phyloP scores from a whole-genome alignment of 2,797 vertebrate species.

The Rhinoraja longicauda region DNA sequence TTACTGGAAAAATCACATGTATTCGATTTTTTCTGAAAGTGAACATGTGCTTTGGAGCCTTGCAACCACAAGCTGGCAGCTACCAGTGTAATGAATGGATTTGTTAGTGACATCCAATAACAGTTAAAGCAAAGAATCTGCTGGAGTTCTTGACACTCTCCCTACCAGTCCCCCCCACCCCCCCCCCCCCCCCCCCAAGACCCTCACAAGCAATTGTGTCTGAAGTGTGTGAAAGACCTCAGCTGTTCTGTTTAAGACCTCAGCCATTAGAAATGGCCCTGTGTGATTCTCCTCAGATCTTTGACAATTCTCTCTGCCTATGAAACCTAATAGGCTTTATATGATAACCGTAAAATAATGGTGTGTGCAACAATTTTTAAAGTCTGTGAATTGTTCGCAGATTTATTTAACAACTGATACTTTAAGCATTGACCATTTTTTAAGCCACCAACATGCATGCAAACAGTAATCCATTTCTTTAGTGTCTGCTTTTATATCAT shows the following conservation, averaged over 20 bases:
- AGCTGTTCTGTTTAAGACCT: background rate
- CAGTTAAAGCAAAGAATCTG: slow-evolving; percentile 12
- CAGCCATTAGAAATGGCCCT: background rate
- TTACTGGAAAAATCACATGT: background rate
- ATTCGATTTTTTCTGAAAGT: background rate
- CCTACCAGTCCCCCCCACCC: background rate
- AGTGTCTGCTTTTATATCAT: background rate
- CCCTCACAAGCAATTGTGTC: background rate
- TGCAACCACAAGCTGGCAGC: background rate
- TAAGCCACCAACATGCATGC: background rate
- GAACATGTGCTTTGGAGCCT: background rate
- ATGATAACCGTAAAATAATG: background rate
- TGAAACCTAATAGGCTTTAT: background rate
- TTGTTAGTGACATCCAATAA: background rate
- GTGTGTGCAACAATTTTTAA: background rate
- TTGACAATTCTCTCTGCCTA: background rate
- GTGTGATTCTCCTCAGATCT: background rate
- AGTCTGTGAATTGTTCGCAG: background rate
- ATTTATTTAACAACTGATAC: background rate
- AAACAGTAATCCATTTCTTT: background rate
- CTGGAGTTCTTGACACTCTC: background rate
- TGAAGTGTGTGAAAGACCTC: background rate
- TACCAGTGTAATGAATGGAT: background rate
- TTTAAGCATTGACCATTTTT: background rate
- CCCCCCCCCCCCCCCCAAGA: background rate